A percentile compares a stretch with the other conserved stretches of the same genome.
phyloP scores from a whole-genome alignment of 64 coral and sea anemone species.

The Montipora capricornis region DNA sequence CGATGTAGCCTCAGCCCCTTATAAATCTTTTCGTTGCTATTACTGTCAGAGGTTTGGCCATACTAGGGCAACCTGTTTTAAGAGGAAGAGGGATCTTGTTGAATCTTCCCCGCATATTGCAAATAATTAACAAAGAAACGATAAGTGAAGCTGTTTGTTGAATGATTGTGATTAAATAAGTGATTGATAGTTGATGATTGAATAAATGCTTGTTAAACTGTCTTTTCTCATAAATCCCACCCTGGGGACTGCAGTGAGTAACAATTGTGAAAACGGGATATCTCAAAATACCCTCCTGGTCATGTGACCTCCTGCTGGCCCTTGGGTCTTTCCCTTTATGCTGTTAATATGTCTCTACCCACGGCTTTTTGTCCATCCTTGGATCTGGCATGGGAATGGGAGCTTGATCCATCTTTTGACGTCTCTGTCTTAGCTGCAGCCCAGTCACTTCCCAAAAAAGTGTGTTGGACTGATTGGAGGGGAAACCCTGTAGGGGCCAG shows the following conservation, averaged over 20 bases:
- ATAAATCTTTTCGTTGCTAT: constrained; percentile 9
- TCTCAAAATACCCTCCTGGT: constrained; percentile 40
- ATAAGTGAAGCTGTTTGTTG: background rate
- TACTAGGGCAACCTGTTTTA: constrained; percentile 37
- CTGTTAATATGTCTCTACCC: background rate
- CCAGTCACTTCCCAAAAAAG: background rate
- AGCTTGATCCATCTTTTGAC: background rate
- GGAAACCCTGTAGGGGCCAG: background rate
- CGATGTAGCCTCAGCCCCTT: background rate
- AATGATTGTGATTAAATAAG: background rate
- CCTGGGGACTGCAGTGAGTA: background rate
- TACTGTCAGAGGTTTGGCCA: constrained; percentile 30
- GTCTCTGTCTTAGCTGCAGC: constrained; percentile 2
- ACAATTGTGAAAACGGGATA: background rate
- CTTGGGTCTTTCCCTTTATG: constrained; percentile 7
- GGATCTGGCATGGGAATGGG: background rate
- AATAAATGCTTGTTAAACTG: background rate
- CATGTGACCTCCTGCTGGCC: constrained; percentile 48
- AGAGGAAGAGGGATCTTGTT: constrained; percentile 4
- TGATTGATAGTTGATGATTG: background rate
- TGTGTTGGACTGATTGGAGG: background rate
- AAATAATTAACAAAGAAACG: background rate
- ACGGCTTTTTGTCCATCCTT: background rate
- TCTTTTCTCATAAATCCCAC: background rate
- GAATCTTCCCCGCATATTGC: background rate